These are phyloP conservation scores for Formicarius rufipectus DNA, from an alignment of 2,113 vertebrate species.

Conservation along the genomic window DNA sequence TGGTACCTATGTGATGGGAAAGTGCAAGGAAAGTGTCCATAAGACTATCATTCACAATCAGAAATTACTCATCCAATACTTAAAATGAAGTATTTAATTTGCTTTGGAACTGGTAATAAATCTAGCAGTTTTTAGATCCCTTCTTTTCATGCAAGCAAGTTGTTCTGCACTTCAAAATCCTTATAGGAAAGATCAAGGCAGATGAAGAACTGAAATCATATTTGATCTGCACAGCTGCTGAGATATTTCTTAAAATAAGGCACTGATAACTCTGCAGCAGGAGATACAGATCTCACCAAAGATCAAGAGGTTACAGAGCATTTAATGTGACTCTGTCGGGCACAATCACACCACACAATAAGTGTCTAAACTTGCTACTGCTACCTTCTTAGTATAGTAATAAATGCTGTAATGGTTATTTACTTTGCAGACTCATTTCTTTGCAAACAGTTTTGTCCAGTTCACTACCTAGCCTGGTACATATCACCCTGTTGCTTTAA, in stretches of 20 bases:
- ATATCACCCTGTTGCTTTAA: accelerated
- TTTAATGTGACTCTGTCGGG: neutral
- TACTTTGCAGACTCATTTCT: neutral
- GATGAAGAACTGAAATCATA: neutral
- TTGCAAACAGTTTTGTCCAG: neutral
- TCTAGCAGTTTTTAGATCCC: neutral
- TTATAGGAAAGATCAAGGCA: neutral
- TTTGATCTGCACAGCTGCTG: neutral
- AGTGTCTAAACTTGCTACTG: neutral
- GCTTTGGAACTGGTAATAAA: neutral
- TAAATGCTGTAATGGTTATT: neutral
- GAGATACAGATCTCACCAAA: neutral
- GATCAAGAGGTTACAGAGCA: neutral
- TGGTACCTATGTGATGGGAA: neutral
- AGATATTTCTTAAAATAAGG: neutral
- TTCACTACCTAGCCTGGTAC: neutral
- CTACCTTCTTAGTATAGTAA: neutral
- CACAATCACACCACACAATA: neutral
- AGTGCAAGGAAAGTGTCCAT: neutral
- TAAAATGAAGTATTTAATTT: neutral
- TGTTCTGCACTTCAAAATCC: neutral
- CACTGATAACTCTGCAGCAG: neutral
- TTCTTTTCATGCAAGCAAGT: neutral
- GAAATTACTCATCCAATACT: neutral
- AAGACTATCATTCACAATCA: neutral